Percentiles rank a stretch among this genome's conserved stretches.
These are phyloP conservation scores for Phaethornis superciliosus DNA, from an alignment of 2,113 vertebrate genomes.

Conservation along the genomic window DNA sequence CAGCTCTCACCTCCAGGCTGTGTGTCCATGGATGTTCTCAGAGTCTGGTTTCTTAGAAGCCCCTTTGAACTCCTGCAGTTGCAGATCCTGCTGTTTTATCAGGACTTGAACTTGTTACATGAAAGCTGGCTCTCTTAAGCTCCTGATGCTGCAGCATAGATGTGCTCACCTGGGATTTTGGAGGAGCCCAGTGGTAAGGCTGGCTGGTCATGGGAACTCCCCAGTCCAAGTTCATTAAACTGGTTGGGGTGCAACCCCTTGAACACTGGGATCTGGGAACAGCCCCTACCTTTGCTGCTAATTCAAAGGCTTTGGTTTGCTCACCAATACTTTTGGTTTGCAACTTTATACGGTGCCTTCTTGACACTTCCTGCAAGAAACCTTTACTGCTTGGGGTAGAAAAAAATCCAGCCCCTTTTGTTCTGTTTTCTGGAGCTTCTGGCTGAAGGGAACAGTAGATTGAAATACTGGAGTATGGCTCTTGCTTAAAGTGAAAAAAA, in stretches of 20 bases:
- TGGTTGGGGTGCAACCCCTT: not conserved
- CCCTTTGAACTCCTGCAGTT: not conserved
- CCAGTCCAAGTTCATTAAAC: too few species aligned
- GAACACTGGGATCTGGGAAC: accelerated
- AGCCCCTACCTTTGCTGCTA: not conserved
- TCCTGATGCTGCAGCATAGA: accelerated
- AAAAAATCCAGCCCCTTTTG: not conserved
- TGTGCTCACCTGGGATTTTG: accelerated
- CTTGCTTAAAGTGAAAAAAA: not conserved
- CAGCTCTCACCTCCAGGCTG: not conserved
- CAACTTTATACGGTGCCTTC: not conserved
- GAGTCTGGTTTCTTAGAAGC: not conserved
- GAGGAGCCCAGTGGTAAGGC: not conserved
- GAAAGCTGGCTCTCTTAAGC: not conserved
- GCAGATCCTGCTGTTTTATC: not conserved
- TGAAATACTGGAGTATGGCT: not conserved
- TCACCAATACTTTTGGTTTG: not conserved
- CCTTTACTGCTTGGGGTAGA: accelerated
- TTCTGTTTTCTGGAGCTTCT: not conserved
- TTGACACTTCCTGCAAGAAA: not conserved
- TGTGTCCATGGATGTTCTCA: accelerated
- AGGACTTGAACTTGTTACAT: not conserved
- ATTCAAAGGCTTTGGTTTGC: not conserved
- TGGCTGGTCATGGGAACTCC: too few species aligned
- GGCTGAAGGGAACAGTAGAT: not conserved